Base-by-base conservation (phyloP, 2,797 vertebrate genomes). In the Dallia pectoralis region DNA sequence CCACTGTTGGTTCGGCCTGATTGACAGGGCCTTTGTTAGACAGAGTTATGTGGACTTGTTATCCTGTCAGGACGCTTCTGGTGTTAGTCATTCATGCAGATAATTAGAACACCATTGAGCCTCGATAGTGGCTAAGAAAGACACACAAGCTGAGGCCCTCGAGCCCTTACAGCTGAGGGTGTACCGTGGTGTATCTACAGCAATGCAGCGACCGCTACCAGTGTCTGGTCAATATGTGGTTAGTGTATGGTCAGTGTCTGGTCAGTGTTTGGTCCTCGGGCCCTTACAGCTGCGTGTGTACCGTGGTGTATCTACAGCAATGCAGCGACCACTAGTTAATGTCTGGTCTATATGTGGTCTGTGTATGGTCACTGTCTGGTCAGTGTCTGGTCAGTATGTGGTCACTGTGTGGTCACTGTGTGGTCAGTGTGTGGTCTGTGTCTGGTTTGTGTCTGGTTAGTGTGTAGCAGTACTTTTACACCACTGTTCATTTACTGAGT, bases 21-120 rank as follows among this genome's bases (percentile, higher is more conserved):
- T 59, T 59, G 53, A 59, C 53, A 59, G 53, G 25, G 22, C 22
- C 53, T 59, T 59, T 59, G 53, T 59, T 59, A 25, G 22, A 22
- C 53, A 59, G 53, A 59, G 53, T 59, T 59, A 59, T 59, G 53
- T 27, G 53, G 53, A 25, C 53, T 59, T 59, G 53, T 59, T 59
- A 59, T 59, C 53, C 53, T 59, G 53, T 59, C 53, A 59, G 11
- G 22, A 11, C 53, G n/a, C 53, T 59, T n/a, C 22, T 59, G 53
- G 53, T 59, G n/a, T 59, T 59, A 59, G 53, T 59, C 25, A 59
- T 8, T 59, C 53, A 25, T 59, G 53, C 22, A 12, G 53, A 59
- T 59, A 59, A 59, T 59, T 59, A 59, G 9, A 59, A 59, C 22
- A 22, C 22, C 53, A 59, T 59, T 9, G 25, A 59, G 25, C 22